Base-by-base conservation (phyloP, 1,140 invertebrate genomes). In the Bradynema listronoti region DNA sequence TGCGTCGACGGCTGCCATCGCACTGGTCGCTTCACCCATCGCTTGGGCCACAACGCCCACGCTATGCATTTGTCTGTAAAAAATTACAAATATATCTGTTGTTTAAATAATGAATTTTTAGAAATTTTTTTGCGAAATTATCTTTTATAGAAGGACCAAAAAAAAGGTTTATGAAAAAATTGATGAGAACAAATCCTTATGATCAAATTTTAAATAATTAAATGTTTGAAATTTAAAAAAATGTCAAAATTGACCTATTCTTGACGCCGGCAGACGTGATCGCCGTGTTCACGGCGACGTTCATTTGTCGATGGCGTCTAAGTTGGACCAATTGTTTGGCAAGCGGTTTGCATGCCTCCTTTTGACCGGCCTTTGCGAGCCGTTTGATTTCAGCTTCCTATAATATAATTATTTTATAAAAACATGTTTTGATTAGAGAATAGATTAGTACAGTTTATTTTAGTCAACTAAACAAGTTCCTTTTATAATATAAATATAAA, bases 321-420 rank as follows among this genome's bases (percentile, higher is more conserved):
- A 92, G 73, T 69, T 88, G 85, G 1, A 93, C 84, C 36, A 94
- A 79, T 78, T 93, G 89, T 80, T 91, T 91, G 5, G 90, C 90
- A 57, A 92, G 80, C 57, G 90, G 66, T 45, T 30, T 56, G 61
- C 67, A 73, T 2, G 85, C 88, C 75, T 89, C 86, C 74, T 87
- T 88, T 72, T 92, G 88, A 14, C 88, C 89, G 77, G 86, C 83
- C 76, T 87, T 87, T 19, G 89, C 90, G 77, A 87, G 83, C 72
- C 88, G 88, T 73, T 88, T 90, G 49, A 92, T 92, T 79, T 92
- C 89, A 73, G 85, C 78, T 83, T 90, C 87, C 86, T 88, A 70
- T 9, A 82, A 59, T 16, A 11, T 19, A 3, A 14, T 29, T 32
- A 14, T 33, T 29, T n/a, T 39, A 39, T 39, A 11, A 39, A 11